A percentile compares a stretch with the other conserved stretches of the same genome.
Conservation (phyloP, 2,113 vertebrate species). For the Toxotes jaculatrix region DNA sequence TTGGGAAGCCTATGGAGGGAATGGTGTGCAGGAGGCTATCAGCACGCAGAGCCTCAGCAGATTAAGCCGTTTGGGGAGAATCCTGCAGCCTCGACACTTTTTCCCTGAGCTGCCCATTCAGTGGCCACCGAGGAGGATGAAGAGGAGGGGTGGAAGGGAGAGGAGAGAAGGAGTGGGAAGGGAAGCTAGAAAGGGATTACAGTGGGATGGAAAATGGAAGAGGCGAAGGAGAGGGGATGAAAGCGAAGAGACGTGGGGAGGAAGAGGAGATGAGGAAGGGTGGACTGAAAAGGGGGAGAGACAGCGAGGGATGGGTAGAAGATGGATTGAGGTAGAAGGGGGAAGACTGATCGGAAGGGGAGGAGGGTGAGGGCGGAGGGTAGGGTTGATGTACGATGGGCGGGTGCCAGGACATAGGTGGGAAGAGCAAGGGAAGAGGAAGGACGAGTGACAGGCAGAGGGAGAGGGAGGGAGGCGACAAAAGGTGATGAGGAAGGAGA, state of each 20-base stretch:
- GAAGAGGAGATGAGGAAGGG: constrained; percentile 17
- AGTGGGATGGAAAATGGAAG: constrained; percentile 1
- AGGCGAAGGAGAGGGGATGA: constrained; percentile 21
- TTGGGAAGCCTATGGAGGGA: constrained; percentile 62
- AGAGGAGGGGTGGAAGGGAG: constrained; percentile 32
- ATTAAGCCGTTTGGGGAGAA: constrained; percentile 78
- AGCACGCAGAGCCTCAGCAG: constrained; percentile 61
- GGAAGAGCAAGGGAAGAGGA: constrained; percentile 12
- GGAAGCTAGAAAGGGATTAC: constrained; percentile 23
- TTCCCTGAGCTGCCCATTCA: constrained; percentile 73
- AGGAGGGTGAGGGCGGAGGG: constrained; percentile 26
- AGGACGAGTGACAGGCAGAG: constrained; percentile 29
- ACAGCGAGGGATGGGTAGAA: constrained; percentile 42
- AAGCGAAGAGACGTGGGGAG: background rate
- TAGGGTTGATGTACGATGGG: constrained; percentile 39
- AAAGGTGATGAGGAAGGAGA: constrained; percentile 58
- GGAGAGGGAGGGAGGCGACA: constrained; percentile 3
- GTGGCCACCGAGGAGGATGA: constrained; percentile 67
- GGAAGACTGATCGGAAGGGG: constrained; percentile 40
- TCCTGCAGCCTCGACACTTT: constrained; percentile 80
- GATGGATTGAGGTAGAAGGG: constrained; percentile 47
- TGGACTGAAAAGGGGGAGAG: constrained; percentile 15
- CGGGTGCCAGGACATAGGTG: constrained; percentile 14
- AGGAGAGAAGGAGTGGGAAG: background rate
- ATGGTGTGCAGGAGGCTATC: constrained; percentile 72